Conservation (phyloP, 2,113 vertebrate species). For the Barbus barbus region DNA sequence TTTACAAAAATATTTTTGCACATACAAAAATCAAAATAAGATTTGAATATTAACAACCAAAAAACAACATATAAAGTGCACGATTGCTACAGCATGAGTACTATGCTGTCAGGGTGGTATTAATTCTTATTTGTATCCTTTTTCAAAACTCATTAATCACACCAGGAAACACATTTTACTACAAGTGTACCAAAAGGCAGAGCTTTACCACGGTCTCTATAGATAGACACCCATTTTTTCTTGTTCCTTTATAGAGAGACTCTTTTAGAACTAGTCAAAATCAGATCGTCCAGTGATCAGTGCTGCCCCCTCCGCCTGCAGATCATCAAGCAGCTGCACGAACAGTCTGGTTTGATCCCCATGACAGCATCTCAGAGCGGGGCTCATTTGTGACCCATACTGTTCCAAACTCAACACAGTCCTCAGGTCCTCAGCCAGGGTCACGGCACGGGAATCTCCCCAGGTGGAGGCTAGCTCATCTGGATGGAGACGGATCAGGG, state of each 20-base stretch:
- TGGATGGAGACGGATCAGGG: slow-evolving; percentile 52
- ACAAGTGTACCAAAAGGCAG: background rate
- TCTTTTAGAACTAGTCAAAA: background rate
- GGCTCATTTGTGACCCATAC: slow-evolving; percentile 74
- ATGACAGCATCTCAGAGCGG: slow-evolving; percentile 64
- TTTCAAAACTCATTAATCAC: background rate
- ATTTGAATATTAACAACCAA: background rate
- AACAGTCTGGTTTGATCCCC: slow-evolving; percentile 79
- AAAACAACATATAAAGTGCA: background rate
- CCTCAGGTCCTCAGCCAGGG: slow-evolving; percentile 78
- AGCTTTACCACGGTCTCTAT: background rate
- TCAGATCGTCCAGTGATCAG: slow-evolving; percentile 39
- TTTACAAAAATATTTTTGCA: background rate
- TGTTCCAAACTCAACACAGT: slow-evolving; percentile 79
- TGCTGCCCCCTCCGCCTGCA: slow-evolving; percentile 60
- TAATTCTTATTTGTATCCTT: background rate
- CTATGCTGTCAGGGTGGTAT: background rate
- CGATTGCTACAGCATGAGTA: no score
- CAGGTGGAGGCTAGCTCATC: slow-evolving; percentile 67
- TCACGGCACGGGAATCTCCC: slow-evolving; percentile 75
- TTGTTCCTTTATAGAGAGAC: background rate
- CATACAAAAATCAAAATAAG: background rate
- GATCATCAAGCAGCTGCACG: slow-evolving; percentile 76
- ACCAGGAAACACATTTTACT: background rate
- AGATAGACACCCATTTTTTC: background rate